phyloP scores from a whole-genome alignment of 2,888 invertebrate species.

The Anaspis maculata region DNA sequence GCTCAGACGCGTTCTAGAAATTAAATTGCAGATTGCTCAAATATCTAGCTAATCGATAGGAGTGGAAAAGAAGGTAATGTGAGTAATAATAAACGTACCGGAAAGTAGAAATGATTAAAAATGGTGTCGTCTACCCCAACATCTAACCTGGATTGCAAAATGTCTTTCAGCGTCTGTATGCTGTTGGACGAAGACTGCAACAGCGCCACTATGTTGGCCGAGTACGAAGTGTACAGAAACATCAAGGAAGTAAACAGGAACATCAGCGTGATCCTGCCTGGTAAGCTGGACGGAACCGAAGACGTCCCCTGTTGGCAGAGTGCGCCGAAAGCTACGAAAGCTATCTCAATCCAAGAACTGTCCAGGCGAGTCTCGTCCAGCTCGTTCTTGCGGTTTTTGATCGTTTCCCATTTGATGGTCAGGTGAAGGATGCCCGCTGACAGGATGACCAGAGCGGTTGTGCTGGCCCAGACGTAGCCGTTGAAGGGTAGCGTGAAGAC shows the following conservation, averaged over 20 bases:
- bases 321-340: slow-evolving; percentile 49
- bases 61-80: neutral
- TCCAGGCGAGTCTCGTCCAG: slow-evolving; percentile 4
- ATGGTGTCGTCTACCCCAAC: slow-evolving; percentile 62
- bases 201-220: slow-evolving; percentile 67
- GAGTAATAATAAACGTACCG: slow-evolving; percentile 45
- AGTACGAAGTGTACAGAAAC: slow-evolving; percentile 66
- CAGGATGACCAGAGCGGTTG: slow-evolving; percentile 43
- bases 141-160: slow-evolving; percentile 56
- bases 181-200: slow-evolving; percentile 64
- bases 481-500: slow-evolving; percentile 62
- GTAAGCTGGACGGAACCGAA: slow-evolving; percentile 41
- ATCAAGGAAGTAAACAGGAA: slow-evolving; percentile 55
- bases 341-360: slow-evolving; percentile 37
- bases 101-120: slow-evolving; percentile 61
- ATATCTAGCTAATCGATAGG: neutral
- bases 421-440: slow-evolving; percentile 39
- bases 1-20: slow-evolving; percentile 55
- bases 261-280: slow-evolving; percentile 53
- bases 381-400: slow-evolving; percentile 4
- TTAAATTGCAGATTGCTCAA: slow-evolving; percentile 15
- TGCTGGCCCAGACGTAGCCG: slow-evolving; percentile 55
- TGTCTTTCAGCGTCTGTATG: slow-evolving; percentile 55
- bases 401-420: slow-evolving; percentile 41
- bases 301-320: slow-evolving; percentile 53